Percentiles rank a stretch among this genome's conserved stretches.
phyloP scores from a whole-genome alignment of 1,140 invertebrate genomes.

The Calycopis cecrops region DNA sequence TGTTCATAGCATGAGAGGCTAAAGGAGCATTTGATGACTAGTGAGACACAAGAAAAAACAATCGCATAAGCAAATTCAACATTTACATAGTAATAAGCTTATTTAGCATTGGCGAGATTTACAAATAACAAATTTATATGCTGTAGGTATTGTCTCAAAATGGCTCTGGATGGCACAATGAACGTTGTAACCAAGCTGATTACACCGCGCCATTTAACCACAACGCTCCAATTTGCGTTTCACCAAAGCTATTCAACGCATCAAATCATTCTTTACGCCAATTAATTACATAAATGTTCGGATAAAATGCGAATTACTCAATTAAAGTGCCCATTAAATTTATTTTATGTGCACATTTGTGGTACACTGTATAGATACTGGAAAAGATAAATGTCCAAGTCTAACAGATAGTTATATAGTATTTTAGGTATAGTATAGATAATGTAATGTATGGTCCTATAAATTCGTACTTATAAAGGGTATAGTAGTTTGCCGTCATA shows the following conservation, averaged over 20 bases:
- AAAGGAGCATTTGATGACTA: too few species aligned
- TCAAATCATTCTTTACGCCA: conserved; percentile 7
- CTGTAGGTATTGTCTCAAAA: conserved; percentile 3
- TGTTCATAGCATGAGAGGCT: too few species aligned
- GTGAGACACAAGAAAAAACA: too few species aligned
- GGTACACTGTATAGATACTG: background rate
- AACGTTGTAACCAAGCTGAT: conserved; percentile 7
- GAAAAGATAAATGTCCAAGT: too few species aligned
- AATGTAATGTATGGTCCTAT: too few species aligned
- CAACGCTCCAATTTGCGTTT: conserved; percentile 7
- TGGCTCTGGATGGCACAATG: conserved; percentile 7
- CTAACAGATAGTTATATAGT: too few species aligned
- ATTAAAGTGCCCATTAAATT: conserved; percentile 6
- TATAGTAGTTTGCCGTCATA: too few species aligned
- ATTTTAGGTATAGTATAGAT: too few species aligned
- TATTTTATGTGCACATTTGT: conserved; percentile 2
- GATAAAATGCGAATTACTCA: background rate
- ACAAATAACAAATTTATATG: background rate
- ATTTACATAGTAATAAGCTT: background rate
- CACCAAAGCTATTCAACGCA: conserved; percentile 7
- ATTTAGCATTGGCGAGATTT: background rate
- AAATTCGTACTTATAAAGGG: too few species aligned
- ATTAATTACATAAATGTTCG: conserved; percentile 4
- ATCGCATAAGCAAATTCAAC: too few species aligned
- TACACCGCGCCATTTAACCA: conserved; percentile 7